Base-by-base conservation (phyloP, 1,140 invertebrate species). In the Philaenus spumarius region DNA sequence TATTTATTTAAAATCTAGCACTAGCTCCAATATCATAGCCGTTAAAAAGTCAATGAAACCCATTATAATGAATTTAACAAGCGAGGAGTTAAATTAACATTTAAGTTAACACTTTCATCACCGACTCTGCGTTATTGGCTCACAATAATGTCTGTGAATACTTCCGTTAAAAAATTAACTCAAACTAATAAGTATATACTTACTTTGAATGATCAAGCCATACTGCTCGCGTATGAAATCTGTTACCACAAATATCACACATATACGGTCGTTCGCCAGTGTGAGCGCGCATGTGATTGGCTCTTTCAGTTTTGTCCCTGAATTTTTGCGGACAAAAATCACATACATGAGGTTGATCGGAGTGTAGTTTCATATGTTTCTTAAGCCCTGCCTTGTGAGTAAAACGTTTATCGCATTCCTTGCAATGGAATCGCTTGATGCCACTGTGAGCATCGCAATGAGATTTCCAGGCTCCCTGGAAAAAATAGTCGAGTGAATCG, bases 321-420 rank as follows among this genome's bases (percentile, higher is more conserved):
- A 97, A 98, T 4, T 93, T 93, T 75, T 97, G 97, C 1, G 93
- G 90, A 70, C 95, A 97, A 64, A 95, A 90, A 1, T 78, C 82
- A 71, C 95, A 98, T 68, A 93, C 95, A 76, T 95, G 97, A 0
- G 94, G 94, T 71, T 97, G 97, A 71, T 95, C 91, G 40, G 90
- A 92, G 76, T 97, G 95, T 59, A 96, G 20, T 23, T 43, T 19
- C 35, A 68, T 47, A 43, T 71, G 70, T 7, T 67, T 62, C 34
- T 66, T 67, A 60, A 72, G 64, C 45, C 69, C 64, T 19, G 63
- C 83, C 39, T 76, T 79, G 66, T 83, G 81, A 1, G 81, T 83
- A 65, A 84, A 84, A 51, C 78, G 65, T 4, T 75, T 46, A 53
- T 57, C 61, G 52, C 72, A 73, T 4, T 30, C 26, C 26, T 30